These are phyloP conservation scores for Pipistrellus kuhlii DNA, from an alignment of 2,797 vertebrate genomes.

Conservation along the genomic window DNA sequence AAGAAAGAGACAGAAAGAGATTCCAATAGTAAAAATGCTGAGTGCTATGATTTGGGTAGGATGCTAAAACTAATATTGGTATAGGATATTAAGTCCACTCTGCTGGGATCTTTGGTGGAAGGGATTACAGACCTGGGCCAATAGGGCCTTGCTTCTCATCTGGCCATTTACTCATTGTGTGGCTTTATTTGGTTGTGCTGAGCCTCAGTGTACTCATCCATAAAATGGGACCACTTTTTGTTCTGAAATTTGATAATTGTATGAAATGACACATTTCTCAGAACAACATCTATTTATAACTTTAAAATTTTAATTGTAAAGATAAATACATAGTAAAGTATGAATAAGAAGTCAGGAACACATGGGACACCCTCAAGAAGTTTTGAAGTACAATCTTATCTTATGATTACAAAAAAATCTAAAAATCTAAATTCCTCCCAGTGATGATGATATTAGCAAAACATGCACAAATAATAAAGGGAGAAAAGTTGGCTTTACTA, in stretches of 20 bases:
- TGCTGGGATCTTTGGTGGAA: background rate
- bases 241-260: background rate
- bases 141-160: background rate
- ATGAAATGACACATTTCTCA: background rate
- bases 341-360: background rate
- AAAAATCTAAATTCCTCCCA: background rate
- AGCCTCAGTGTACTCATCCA: background rate
- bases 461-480: background rate
- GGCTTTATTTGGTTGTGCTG: too few species aligned
- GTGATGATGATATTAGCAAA: background rate
- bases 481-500: background rate
- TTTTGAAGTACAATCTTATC: background rate
- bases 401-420: background rate
- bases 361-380: background rate
- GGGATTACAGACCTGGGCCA: background rate
- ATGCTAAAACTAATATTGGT: background rate
- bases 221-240: background rate
- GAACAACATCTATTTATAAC: background rate
- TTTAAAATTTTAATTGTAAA: background rate
- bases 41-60: background rate
- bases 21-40: background rate
- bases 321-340: background rate
- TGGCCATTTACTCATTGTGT: fast-evolving
- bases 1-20: background rate
- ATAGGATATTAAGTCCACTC: background rate